Base-by-base conservation (phyloP, 2,888 invertebrate species). In the Caenorhabditis parvicauda region DNA sequence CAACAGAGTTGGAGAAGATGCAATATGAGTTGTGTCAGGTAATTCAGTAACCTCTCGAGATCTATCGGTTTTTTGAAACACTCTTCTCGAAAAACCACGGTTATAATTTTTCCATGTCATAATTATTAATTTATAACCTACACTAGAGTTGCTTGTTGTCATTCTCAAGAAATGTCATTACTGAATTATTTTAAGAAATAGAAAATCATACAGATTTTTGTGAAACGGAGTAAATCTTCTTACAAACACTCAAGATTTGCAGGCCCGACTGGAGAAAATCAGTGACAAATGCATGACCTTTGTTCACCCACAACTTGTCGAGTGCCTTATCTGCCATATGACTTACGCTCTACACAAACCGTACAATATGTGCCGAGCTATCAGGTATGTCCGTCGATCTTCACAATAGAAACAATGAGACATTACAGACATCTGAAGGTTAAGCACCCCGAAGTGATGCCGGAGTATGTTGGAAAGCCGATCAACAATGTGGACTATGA, bases 261-360 rank as follows among this genome's bases (percentile, higher is more conserved):
- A 75, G 67, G 74, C 77, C 6, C 68, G 80, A 5, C 64, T 80
- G 28, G 79, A 78, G 43, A 59, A 74, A 24, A 70, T 81, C 37
- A 69, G 71, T n/a, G 76, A 79, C 52, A 77, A 78, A 17, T 79
- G 75, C 42, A 80, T 80, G 80, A 76, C 78, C 50, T 76, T 80
- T 51, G 60, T 80, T 24, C 68, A 72, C 52, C 68, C 74, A 25
- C 65, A 69, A 29, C 57, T 70, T 28, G 74, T 81, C 48, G 80
- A 80, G 54, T 80, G 80, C 52, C 73, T 76, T 38, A 56, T 80
- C 21, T 80, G 80, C 56, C 64, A 68, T 29, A 54, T 75, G 38
- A 74, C 74, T 9, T 81, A 77, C 50, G 70, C 76, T 17, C 67
- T 80, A 5, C 80, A 80, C 54, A 72, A 72, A 41, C 77, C 79